Conservation (phyloP, 2,888 invertebrate species). For the Euclidia mi region DNA sequence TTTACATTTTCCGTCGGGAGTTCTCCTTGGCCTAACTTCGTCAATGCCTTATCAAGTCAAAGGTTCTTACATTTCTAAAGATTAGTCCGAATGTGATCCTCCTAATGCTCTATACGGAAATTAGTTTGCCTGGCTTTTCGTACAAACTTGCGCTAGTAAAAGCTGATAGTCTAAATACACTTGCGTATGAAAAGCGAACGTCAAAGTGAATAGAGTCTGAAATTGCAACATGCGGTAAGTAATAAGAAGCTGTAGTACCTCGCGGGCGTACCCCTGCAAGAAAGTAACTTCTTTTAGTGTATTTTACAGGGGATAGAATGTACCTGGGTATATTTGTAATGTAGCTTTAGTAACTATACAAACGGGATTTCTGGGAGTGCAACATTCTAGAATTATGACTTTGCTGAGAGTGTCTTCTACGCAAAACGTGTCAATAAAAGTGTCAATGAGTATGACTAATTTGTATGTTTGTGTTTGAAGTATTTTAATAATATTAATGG, state of each 20-base stretch:
- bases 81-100: not conserved
- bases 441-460: no score
- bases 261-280: constrained; percentile 11
- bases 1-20: no score
- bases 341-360: constrained; percentile 7
- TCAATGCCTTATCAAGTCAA: no score
- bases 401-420: not conserved
- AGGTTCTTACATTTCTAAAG: no score
- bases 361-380: constrained; percentile 3
- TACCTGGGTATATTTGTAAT: constrained; percentile 6
- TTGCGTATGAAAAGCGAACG: not conserved
- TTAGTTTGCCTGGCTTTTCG: not conserved
- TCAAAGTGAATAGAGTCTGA: constrained; percentile 1
- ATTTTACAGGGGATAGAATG: constrained; percentile 7
- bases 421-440: no score
- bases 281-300: constrained; percentile 4
- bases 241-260: constrained; percentile 1
- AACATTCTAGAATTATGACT: not conserved
- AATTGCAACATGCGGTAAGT: constrained; percentile 10
- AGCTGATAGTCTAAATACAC: not conserved
- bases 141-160: not conserved
- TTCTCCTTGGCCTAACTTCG: no score
- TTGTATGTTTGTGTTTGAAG: no score
- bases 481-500: no score
- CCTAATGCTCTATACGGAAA: not conserved